Conservation (phyloP, 2,113 vertebrate genomes). For the Peromyscus californicus region DNA sequence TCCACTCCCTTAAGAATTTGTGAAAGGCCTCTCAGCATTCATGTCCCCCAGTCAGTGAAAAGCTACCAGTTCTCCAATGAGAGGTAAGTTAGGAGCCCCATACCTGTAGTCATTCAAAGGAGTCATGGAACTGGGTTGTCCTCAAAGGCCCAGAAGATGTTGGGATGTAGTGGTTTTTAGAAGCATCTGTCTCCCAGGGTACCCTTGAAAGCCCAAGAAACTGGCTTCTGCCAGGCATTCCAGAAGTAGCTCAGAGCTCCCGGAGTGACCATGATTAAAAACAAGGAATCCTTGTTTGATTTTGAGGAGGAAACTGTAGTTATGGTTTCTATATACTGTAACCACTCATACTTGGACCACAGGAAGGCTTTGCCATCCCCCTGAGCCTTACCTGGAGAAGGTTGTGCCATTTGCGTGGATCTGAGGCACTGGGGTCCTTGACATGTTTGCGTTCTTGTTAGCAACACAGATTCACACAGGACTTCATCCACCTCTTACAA, state of each 20-base stretch:
- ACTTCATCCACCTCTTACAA: neutral
- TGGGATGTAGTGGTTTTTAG: neutral
- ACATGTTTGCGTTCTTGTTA: neutral
- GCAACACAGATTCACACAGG: neutral
- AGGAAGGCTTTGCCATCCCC: neutral
- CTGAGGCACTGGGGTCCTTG: neutral
- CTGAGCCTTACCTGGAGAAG: neutral
- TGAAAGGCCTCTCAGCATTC: neutral
- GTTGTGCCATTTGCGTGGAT: neutral
- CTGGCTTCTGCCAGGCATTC: neutral
- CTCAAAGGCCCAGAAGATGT: conserved; percentile 12
- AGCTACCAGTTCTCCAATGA: neutral
- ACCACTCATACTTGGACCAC: neutral
- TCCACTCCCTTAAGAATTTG: neutral
- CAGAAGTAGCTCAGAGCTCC: conserved; percentile 36
- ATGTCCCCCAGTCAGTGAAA: neutral
- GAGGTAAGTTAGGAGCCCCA: neutral
- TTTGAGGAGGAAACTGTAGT: neutral
- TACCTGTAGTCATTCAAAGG: neutral
- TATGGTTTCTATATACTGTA: neutral
- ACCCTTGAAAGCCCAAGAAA: neutral
- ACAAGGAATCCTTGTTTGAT: conserved; percentile 33
- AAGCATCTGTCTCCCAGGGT: neutral
- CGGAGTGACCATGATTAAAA: neutral
- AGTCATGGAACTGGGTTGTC: neutral